These are phyloP conservation scores for Caenorhabditis sp. DNA, from an alignment of 2,888 invertebrate genomes.

Conservation along the genomic window DNA sequence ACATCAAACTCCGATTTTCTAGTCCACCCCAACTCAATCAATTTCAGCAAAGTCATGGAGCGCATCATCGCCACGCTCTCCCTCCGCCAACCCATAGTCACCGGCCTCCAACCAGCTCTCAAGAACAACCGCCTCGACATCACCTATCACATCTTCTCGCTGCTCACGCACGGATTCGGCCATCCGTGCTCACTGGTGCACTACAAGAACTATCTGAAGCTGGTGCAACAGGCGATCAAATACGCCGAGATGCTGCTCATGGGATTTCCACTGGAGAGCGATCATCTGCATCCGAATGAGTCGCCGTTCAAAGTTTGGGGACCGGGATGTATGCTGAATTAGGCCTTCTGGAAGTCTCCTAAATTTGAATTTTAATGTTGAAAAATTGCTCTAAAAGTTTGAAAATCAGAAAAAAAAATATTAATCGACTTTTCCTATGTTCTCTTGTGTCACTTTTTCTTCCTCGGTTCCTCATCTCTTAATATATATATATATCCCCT, in stretches of 20 bases:
- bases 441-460: neutral
- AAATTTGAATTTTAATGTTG: no score
- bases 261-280: neutral
- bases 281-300: neutral
- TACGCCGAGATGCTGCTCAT: no score
- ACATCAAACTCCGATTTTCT: neutral
- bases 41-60: slow-evolving; percentile 8
- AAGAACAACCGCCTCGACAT: slow-evolving; percentile 18
- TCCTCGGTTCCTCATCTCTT: neutral
- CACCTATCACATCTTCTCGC: slow-evolving; percentile 13
- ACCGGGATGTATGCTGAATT: no score
- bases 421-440: no score
- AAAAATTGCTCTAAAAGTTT: no score
- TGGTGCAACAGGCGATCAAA: neutral
- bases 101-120: neutral
- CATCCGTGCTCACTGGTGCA: slow-evolving; percentile 9
- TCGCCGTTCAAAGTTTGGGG: neutral
- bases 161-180: slow-evolving; percentile 21
- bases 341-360: no score
- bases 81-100: slow-evolving; percentile 8
- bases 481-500: no score
- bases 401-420: no score
- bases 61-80: neutral
- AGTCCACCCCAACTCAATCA: neutral
- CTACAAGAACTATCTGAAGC: neutral